A percentile compares a stretch with the other conserved stretches of the same genome.
These are phyloP conservation scores for Calephelis virginiensis DNA, from an alignment of 1,140 invertebrate genomes.

Conservation along the genomic window DNA sequence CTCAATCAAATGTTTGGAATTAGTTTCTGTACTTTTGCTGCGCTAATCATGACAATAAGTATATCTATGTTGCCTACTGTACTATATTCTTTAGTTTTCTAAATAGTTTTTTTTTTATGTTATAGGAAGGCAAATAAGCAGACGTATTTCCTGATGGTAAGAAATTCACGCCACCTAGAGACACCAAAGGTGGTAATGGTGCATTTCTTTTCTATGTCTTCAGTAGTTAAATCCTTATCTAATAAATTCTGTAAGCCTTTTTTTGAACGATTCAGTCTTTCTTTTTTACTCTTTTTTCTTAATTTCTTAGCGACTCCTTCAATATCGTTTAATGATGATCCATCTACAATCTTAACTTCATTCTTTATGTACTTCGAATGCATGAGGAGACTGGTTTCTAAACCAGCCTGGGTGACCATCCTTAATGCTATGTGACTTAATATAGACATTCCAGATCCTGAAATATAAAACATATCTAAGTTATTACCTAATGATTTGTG, in stretches of 20 bases:
- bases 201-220: constrained; percentile 36
- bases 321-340: constrained; percentile 51
- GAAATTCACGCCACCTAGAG: too few relatives aligned
- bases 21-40: too few relatives aligned
- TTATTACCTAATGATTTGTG: too few relatives aligned
- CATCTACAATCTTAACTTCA: constrained; percentile 56
- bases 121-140: too few relatives aligned
- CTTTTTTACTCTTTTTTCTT: constrained; percentile 68
- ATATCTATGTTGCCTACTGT: too few relatives aligned
- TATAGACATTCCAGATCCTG: constrained; percentile 88
- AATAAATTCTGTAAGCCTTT: constrained; percentile 48
- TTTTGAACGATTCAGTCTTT: constrained; percentile 59
- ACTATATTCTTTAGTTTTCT: too few relatives aligned
- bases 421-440: constrained; percentile 87
- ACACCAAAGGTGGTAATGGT: too few relatives aligned
- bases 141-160: too few relatives aligned
- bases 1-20: too few relatives aligned
- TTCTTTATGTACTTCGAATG: constrained; percentile 65
- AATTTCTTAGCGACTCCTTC: constrained; percentile 57
- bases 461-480: constrained; percentile 34
- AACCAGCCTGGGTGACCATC: constrained; percentile 84
- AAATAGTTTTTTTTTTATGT: too few relatives aligned
- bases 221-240: constrained; percentile 44
- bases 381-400: constrained; percentile 76
- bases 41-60: too few relatives aligned